These are phyloP conservation scores for Dusona sp. DNA, from an alignment of 2,888 invertebrate genomes.

Conservation along the genomic window DNA sequence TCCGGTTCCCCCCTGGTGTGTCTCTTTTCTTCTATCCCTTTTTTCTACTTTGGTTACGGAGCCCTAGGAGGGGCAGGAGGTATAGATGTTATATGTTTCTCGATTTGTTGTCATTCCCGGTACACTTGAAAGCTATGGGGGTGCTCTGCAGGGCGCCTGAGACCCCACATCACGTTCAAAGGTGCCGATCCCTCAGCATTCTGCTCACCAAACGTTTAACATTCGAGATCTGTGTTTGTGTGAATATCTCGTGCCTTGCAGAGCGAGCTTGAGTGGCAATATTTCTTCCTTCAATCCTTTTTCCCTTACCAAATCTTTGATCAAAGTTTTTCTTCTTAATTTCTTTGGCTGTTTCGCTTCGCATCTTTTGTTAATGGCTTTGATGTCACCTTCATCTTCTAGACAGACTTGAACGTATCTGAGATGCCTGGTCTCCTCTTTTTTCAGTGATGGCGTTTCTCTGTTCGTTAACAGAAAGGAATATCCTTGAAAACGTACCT, in stretches of 20 bases:
- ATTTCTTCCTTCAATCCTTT: constrained; percentile 34
- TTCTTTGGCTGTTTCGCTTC: constrained; percentile 13
- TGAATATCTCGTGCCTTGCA: constrained; percentile 21
- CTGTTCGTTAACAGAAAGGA: background rate
- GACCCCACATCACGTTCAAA: constrained; percentile 80
- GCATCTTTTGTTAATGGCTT: constrained; percentile 17
- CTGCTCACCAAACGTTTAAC: constrained; percentile 15
- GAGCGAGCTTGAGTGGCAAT: constrained; percentile 9
- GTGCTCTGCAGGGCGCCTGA: constrained; percentile 73
- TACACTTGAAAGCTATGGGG: constrained; percentile 72
- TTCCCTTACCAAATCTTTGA: background rate
- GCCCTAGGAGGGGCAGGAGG: constrained; percentile 35
- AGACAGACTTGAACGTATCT: background rate
- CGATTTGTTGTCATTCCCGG: constrained; percentile 78
- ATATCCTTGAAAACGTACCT: background rate
- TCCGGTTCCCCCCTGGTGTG: background rate
- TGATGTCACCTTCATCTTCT: background rate
- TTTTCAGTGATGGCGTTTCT: background rate
- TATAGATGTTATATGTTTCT: constrained; percentile 73
- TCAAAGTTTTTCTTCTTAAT: background rate
- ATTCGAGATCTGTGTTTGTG: background rate
- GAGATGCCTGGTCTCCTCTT: background rate
- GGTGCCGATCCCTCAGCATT: constrained; percentile 51
- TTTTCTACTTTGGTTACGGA: constrained; percentile 1
- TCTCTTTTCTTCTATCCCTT: background rate